These are phyloP conservation scores for Sweltsa coloradensis DNA, from an alignment of 1,140 invertebrate genomes.

Conservation along the genomic window DNA sequence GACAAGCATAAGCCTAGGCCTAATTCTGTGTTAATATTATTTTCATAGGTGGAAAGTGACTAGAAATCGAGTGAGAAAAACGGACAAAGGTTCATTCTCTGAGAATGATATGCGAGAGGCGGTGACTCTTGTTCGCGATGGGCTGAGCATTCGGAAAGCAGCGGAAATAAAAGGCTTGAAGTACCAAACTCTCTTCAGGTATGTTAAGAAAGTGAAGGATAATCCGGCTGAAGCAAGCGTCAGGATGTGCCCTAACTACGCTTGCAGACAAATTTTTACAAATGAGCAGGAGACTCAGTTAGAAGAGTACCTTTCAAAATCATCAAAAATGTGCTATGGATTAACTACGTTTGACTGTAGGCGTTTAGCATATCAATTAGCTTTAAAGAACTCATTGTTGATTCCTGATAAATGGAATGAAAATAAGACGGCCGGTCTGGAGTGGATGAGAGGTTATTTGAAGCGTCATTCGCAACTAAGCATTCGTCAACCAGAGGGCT, in stretches of 20 bases:
- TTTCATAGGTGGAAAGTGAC: background rate
- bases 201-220: background rate
- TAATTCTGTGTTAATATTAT: no score
- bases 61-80: background rate
- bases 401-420: conserved; percentile 13
- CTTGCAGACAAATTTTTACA: conserved; percentile 6
- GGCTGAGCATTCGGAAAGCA: background rate
- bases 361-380: conserved; percentile 24
- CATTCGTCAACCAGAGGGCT: conserved; percentile 19
- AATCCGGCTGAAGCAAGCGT: background rate
- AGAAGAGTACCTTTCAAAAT: conserved; percentile 19
- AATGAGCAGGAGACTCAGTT: conserved; percentile 8
- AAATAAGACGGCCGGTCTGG: conserved; percentile 4
- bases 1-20: no score
- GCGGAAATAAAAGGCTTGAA: conserved; percentile 1
- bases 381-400: conserved; percentile 17
- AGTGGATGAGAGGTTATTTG: conserved; percentile 21
- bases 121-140: background rate
- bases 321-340: conserved; percentile 26
- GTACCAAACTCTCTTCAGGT: conserved; percentile 2
- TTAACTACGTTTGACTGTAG: conserved; percentile 18
- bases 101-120: background rate
- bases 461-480: conserved; percentile 17
- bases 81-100: background rate
- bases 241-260: background rate